Evolutionary conservation across 2,797 vertebrate species (phyloP).

Genomic region (Betta splendens): DNA sequence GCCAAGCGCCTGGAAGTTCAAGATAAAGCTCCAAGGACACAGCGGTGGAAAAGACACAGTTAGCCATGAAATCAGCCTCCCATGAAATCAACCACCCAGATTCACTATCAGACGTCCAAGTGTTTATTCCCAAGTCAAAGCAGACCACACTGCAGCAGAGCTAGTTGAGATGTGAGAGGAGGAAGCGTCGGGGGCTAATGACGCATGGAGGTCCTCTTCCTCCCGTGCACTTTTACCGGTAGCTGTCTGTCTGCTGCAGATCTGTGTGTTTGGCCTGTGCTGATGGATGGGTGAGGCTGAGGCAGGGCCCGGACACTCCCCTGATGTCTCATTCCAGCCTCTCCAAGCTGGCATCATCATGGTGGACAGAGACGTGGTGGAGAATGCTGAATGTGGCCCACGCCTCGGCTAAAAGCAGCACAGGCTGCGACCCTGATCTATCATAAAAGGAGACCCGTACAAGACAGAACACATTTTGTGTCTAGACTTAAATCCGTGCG

Average conservation of each 20-base stretch:
- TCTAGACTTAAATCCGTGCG: conserved; percentile 44
- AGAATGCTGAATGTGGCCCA: conserved; percentile 65
- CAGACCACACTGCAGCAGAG: conserved; percentile 15
- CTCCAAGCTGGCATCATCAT: conserved; percentile 32
- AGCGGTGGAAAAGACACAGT: conserved; percentile 45
- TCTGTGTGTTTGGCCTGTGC: conserved; percentile 50
- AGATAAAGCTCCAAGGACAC: conserved; percentile 47
- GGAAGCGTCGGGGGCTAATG: conserved; percentile 24
- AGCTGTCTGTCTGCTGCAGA: conserved; percentile 46
- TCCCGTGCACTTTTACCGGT: conserved; percentile 32
- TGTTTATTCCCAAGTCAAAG: conserved; percentile 40
- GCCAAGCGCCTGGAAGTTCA: conserved; percentile 45
- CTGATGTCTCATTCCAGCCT: conserved; percentile 70
- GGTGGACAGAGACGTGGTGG: conserved; percentile 28
- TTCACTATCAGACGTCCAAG: conserved; percentile 29
- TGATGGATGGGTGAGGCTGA: conserved; percentile 66
- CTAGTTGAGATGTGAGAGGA: conserved; percentile 46
- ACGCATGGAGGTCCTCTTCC: conserved; percentile 47
- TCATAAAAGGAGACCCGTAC: conserved; percentile 44
- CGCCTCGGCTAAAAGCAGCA: conserved; percentile 41
- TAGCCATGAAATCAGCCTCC: conserved; percentile 65
- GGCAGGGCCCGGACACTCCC: conserved; percentile 59
- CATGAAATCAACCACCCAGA: conserved; percentile 68
- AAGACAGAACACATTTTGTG: conserved; percentile 57
- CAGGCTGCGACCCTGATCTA: conserved; percentile 54